Percentiles rank a stretch among this genome's conserved stretches.
These are phyloP conservation scores for Hemichromis elongatus DNA, from an alignment of 2,113 vertebrate genomes.

Conservation along the genomic window DNA sequence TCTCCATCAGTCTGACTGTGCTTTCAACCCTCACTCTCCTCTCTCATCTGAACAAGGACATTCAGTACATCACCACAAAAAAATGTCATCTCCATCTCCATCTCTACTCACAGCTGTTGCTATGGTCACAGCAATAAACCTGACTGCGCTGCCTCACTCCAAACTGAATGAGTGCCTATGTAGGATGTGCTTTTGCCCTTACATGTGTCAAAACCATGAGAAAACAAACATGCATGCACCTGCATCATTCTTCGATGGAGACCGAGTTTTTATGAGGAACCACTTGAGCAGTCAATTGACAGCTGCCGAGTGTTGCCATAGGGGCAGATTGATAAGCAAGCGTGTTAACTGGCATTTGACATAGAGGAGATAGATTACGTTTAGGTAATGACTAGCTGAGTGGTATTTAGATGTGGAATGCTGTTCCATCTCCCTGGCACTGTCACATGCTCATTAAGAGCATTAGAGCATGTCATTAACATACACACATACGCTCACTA, in stretches of 20 bases:
- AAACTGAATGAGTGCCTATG: slow-evolving; percentile 11
- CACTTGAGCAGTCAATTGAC: slow-evolving; percentile 45
- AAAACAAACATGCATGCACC: background rate
- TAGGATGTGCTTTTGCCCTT: background rate
- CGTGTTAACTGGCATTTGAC: slow-evolving; percentile 24
- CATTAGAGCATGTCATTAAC: slow-evolving; percentile 64
- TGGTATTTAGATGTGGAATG: slow-evolving; percentile 5
- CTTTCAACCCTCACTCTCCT: slow-evolving; percentile 15
- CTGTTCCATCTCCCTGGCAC: background rate
- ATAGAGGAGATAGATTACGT: slow-evolving; percentile 10
- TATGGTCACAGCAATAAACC: slow-evolving; percentile 71
- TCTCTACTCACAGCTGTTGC: slow-evolving; percentile 59
- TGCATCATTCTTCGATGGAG: background rate
- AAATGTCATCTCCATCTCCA: slow-evolving; percentile 43
- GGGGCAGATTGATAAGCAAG: slow-evolving; percentile 48
- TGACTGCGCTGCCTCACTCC: slow-evolving; percentile 19
- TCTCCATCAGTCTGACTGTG: background rate
- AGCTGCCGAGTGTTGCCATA: slow-evolving; percentile 26
- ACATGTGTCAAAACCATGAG: background rate
- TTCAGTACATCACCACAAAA: slow-evolving; percentile 43
- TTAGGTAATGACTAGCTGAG: slow-evolving; percentile 23
- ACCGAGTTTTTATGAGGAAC: slow-evolving; percentile 19
- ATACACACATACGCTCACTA: slow-evolving; percentile 43
- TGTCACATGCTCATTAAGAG: slow-evolving; percentile 52
- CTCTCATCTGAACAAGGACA: slow-evolving; percentile 57